Evolutionary conservation across 2,113 vertebrate species (phyloP).

Genomic region (Dicaeum eximium): DNA sequence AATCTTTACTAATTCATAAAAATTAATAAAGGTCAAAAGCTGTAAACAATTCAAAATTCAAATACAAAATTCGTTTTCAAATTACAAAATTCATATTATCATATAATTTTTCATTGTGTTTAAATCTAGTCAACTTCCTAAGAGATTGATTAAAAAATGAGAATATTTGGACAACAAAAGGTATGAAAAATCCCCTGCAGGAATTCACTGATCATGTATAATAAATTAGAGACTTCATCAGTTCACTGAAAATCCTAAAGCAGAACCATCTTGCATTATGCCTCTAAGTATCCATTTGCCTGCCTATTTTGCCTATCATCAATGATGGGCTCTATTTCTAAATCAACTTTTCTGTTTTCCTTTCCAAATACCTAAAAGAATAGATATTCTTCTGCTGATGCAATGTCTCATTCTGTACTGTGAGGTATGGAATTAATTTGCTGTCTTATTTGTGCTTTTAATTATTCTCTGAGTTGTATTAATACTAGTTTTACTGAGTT

Average conservation of each 20-base stretch:
- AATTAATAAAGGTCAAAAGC: background rate
- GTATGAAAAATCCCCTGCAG: background rate
- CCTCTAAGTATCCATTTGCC: background rate
- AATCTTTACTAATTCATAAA: background rate
- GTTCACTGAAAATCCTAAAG: background rate
- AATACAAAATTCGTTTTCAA: too few relatives aligned
- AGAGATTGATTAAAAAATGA: background rate
- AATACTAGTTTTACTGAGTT: background rate
- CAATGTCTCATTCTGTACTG: background rate
- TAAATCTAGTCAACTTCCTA: background rate
- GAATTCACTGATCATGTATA: background rate
- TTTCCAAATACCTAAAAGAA: background rate
- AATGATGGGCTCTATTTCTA: background rate
- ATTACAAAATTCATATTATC: background rate
- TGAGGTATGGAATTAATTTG: slow-evolving; percentile 24
- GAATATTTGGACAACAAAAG: background rate
- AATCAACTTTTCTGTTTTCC: background rate
- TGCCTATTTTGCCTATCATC: background rate
- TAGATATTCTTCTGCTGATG: background rate
- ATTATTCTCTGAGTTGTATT: slow-evolving; percentile 19
- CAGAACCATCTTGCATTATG: background rate
- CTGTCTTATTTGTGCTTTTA: slow-evolving; percentile 14
- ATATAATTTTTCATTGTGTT: background rate
- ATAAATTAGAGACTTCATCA: background rate
- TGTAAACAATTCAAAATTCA: background rate